phyloP scores from a whole-genome alignment of 2,888 invertebrate species.

The Ischnura elegans region DNA sequence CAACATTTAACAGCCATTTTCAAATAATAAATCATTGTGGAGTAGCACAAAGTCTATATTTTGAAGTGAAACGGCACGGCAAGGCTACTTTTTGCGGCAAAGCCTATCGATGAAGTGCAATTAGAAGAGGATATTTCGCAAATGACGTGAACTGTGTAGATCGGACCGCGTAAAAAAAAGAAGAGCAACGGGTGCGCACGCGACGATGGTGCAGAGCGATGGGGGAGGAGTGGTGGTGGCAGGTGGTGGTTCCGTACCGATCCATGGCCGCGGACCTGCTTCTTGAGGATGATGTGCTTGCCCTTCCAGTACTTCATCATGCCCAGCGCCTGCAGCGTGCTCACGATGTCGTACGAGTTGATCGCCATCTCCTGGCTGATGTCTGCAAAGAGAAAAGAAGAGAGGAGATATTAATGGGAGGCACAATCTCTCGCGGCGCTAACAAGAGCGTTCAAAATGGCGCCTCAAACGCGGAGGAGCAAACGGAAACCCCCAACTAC shows the following conservation, averaged over 20 bases:
- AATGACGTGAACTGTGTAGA: not conserved
- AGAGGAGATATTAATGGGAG: not conserved
- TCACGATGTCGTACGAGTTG: constrained; percentile 98
- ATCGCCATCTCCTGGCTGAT: constrained; percentile 95
- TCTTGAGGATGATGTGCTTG: constrained; percentile 96
- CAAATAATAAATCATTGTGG: too few relatives aligned
- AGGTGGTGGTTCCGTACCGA: constrained; percentile 20
- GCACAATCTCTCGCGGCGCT: not conserved
- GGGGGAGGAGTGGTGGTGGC: constrained; percentile 68
- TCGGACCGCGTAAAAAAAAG: not conserved
- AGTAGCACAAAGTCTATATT: too few relatives aligned
- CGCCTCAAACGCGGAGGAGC: too few relatives aligned
- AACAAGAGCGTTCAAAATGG: too few relatives aligned
- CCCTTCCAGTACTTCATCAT: constrained; percentile 99
- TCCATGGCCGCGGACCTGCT: constrained; percentile 83
- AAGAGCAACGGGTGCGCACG: not conserved
- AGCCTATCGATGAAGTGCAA: not conserved
- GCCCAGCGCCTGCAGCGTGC: constrained; percentile 96
- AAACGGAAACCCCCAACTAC: too few relatives aligned
- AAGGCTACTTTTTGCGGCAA: too few relatives aligned
- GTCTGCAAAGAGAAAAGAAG: constrained; percentile 77
- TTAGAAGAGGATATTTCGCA: not conserved
- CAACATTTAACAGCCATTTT: too few relatives aligned
- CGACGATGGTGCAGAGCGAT: not conserved
- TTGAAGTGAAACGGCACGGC: too few relatives aligned